These are phyloP conservation scores for Origma solitaria DNA, from an alignment of 2,113 vertebrate genomes.

Conservation along the genomic window DNA sequence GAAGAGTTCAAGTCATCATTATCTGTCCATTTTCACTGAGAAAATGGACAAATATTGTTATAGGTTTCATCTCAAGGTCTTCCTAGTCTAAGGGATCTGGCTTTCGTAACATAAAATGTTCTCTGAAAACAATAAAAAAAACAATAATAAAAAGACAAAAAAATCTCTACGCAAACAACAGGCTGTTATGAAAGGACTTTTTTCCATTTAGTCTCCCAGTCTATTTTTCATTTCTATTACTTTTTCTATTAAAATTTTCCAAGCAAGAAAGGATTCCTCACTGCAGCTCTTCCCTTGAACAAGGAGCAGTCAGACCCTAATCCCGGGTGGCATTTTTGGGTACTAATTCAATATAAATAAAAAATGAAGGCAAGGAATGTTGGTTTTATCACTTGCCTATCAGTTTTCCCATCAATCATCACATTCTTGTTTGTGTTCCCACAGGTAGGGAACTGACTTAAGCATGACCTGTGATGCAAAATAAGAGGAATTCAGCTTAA, in stretches of 20 bases:
- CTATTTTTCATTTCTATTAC: background rate
- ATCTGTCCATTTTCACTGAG: background rate
- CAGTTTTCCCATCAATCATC: background rate
- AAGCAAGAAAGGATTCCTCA: background rate
- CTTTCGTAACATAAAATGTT: background rate
- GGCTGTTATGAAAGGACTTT: background rate
- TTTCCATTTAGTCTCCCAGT: background rate
- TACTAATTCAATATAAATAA: background rate
- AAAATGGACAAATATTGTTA: background rate
- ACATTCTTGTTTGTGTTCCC: background rate
- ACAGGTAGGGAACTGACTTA: background rate
- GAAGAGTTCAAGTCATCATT: background rate
- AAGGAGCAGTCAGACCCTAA: background rate
- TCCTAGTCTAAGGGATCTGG: background rate
- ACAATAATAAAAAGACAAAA: background rate
- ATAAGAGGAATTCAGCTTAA: background rate
- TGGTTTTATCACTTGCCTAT: background rate
- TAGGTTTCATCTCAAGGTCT: background rate
- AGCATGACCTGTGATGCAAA: background rate
- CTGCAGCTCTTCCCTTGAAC: background rate
- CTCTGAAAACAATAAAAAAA: background rate
- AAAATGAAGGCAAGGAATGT: background rate
- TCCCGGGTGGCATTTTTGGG: background rate
- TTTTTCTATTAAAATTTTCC: background rate
- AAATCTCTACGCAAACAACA: background rate